Evolutionary conservation across 2,113 vertebrate genomes (phyloP).

Genomic region (Vulpes ferrilata): DNA sequence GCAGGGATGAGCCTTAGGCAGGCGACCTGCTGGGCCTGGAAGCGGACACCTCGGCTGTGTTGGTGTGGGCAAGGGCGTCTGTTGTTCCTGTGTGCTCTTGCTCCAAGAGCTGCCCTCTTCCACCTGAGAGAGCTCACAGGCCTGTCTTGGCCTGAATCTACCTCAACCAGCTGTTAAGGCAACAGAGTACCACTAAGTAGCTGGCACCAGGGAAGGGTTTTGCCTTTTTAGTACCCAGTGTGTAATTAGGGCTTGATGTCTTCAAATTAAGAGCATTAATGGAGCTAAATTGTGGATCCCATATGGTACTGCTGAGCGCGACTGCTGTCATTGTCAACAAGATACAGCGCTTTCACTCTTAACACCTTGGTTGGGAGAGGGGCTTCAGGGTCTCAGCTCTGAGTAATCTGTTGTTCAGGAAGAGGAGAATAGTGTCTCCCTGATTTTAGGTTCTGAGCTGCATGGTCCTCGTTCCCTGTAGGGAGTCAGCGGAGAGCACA

Average conservation of each 20-base stretch:
- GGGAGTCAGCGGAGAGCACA: neutral
- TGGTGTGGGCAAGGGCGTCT: constrained; percentile 59
- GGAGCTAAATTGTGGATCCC: constrained; percentile 92
- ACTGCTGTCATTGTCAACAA: constrained; percentile 90
- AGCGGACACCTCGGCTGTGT: constrained; percentile 33
- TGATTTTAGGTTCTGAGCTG: accelerated
- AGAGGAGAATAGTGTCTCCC: neutral
- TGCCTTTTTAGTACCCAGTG: constrained; percentile 92
- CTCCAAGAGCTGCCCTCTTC: constrained; percentile 83
- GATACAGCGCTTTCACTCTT: constrained; percentile 84
- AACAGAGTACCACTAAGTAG: constrained; percentile 89
- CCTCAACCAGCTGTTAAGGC: constrained; percentile 90
- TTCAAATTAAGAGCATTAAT: constrained; percentile 94
- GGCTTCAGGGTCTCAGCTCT: constrained; percentile 59
- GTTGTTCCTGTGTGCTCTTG: constrained; percentile 77
- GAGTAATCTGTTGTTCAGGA: constrained; percentile 39
- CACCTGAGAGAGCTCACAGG: constrained; percentile 84
- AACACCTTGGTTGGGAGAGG: constrained; percentile 78
- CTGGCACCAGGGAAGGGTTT: constrained; percentile 89
- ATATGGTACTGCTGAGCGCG: constrained; percentile 91
- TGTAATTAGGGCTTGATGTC: constrained; percentile 93
- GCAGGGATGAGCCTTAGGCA: neutral
- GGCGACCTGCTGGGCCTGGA: constrained; percentile 47
- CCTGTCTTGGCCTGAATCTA: constrained; percentile 84
- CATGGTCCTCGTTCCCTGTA: accelerated